Base-by-base conservation (phyloP, 2,888 invertebrate genomes). In the Hedya salicella region DNA sequence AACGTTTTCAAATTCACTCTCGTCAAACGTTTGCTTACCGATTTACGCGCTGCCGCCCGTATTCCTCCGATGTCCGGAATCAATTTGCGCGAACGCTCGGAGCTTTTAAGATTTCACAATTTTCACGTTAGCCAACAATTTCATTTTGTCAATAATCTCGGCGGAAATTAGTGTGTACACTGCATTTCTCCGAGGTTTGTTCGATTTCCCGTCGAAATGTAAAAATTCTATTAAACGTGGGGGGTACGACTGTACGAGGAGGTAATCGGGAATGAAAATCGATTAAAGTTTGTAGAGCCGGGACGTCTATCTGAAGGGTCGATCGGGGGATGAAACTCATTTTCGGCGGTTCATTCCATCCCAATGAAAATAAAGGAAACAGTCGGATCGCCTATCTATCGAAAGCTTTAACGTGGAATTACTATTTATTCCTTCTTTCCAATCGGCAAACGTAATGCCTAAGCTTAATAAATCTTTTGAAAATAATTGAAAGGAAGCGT, bases 81-180 rank as follows among this genome's bases (percentile, higher is more conserved):
- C 86, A 88, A 91, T 90, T 89, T 89, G 80, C 77, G 73, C 76
- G 82, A 87, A 79, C 79, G 82, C 85, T 82, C 82, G 74, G 77
- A 78, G 78, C 82, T 86, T 85, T 87, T 80, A 85, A 85, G 86
- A 86, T 88, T 83, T 80, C 80, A 78, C 79, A 85, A 86, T 86
- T 88, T 83, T 80, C 80, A 78, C 79, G 79, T 80, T 79, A 82
- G 81, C 84, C 83, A 86, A 82, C 81, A 85, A 54, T 66, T 66
- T 66, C 53, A 66, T 66, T 66, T 66, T 66, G 66, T 66, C 66
- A 66, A 66, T 66, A 66, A 61, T 49, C 85, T 84, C 79, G 83
- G 84, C 81, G 86, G 86, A 89, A 89, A 90, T 91, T 87, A 87
- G 86, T 89, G 89, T 90, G 86, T 89, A 85, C 89, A 82, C 81